Evolutionary conservation across 2,888 invertebrate genomes (phyloP).

Genomic region (Ferrisia virgata): DNA sequence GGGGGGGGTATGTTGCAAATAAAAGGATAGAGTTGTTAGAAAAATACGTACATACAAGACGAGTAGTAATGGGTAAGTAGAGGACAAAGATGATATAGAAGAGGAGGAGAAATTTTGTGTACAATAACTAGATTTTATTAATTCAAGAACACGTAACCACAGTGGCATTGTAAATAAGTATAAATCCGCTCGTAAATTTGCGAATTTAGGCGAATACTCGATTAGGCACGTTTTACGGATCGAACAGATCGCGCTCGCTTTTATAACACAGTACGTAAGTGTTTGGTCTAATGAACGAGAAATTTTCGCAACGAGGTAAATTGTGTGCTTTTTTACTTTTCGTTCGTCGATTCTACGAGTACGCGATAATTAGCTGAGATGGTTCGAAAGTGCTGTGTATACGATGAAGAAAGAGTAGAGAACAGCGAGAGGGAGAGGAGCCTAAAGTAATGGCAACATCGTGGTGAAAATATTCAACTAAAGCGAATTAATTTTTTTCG

Average conservation of each 20-base stretch:
- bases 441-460: background rate
- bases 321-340: background rate
- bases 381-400: too few relatives aligned
- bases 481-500: background rate
- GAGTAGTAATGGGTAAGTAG: too few relatives aligned
- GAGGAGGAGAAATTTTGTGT: background rate
- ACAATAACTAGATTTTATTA: background rate
- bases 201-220: background rate
- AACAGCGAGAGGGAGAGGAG: background rate
- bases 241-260: background rate
- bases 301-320: background rate
- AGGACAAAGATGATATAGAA: too few relatives aligned
- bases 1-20: too few relatives aligned
- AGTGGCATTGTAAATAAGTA: background rate
- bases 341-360: background rate
- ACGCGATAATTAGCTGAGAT: background rate
- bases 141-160: slow-evolving; percentile 7
- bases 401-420: too few relatives aligned
- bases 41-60: too few relatives aligned
- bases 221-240: slow-evolving; percentile 26
- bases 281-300: background rate
- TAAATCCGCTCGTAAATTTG: slow-evolving; percentile 18
- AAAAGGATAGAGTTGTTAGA: too few relatives aligned
- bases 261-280: background rate
- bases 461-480: background rate